phyloP scores from a whole-genome alignment of 2,113 vertebrate species.

The Percina caprodes region DNA sequence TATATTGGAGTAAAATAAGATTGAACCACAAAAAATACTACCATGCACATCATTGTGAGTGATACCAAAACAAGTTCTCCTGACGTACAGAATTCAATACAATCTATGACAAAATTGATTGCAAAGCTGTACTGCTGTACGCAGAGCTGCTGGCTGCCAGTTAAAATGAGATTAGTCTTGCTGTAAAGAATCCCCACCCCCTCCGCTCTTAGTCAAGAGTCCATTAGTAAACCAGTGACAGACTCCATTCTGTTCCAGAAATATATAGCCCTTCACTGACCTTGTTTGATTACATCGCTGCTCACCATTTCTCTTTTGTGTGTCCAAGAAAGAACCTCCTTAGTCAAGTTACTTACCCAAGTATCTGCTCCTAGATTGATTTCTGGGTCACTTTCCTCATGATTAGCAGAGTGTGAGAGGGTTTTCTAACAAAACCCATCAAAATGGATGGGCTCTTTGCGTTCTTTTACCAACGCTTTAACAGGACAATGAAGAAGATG shows the following conservation, averaged over 20 bases:
- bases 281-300: conserved; percentile 72
- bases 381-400: conserved; percentile 42
- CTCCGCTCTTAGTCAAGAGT: conserved; percentile 60
- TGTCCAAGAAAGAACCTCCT: conserved; percentile 57
- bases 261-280: conserved; percentile 72
- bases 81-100: conserved; percentile 30
- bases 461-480: conserved; percentile 16
- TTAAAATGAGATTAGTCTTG: conserved; percentile 63
- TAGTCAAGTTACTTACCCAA: conserved; percentile 56
- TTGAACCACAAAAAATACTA: background rate
- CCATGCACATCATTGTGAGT: background rate
- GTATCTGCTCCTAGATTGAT: conserved; percentile 55
- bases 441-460: conserved; percentile 25
- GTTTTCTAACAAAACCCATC: conserved; percentile 36
- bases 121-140: conserved; percentile 37
- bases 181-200: conserved; percentile 31
- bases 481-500: background rate
- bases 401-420: conserved; percentile 45
- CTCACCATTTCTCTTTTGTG: conserved; percentile 69
- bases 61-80: conserved; percentile 9
- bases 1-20: background rate
- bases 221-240: conserved; percentile 75
- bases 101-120: conserved; percentile 35
- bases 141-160: conserved; percentile 38
- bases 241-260: conserved; percentile 65